Percentiles rank a stretch among this genome's conserved stretches.
phyloP scores from a whole-genome alignment of 2,888 invertebrate species.

The Philopedon plagiatum region DNA sequence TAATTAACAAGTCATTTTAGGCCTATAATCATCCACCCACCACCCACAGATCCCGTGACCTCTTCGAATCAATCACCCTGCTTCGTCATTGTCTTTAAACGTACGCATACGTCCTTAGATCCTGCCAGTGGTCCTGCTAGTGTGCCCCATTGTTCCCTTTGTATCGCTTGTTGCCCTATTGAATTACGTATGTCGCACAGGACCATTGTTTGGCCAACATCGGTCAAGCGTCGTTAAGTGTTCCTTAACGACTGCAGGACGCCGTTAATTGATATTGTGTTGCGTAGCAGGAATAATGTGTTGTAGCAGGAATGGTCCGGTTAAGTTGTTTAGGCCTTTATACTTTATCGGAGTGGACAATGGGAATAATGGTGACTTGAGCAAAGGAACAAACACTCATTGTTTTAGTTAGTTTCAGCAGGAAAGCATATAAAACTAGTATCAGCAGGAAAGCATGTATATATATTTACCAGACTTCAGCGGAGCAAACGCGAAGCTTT shows the following conservation, averaged over 20 bases:
- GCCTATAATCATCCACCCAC: neutral
- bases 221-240: slow-evolving; percentile 62
- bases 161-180: slow-evolving; percentile 48
- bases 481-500: too few species aligned
- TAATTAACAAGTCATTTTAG: neutral
- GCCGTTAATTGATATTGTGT: slow-evolving; percentile 49
- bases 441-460: too few species aligned
- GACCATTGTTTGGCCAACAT: slow-evolving; percentile 61
- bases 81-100: slow-evolving; percentile 40
- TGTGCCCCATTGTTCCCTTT: slow-evolving; percentile 45
- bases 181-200: slow-evolving; percentile 51
- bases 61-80: slow-evolving; percentile 37
- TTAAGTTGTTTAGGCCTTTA: neutral
- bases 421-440: too few species aligned
- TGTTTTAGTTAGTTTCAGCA: too few species aligned
- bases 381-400: neutral
- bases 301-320: slow-evolving; percentile 4
- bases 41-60: slow-evolving; percentile 34
- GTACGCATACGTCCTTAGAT: slow-evolving; percentile 37
- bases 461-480: too few species aligned
- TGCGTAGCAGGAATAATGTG: too few species aligned
- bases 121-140: slow-evolving; percentile 11
- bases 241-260: slow-evolving; percentile 51
- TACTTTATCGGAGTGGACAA: slow-evolving; percentile 7
- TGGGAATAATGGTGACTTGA: neutral